These are phyloP conservation scores for Thripadectes ignobilis DNA, from an alignment of 2,797 vertebrate species.

Conservation along the genomic window DNA sequence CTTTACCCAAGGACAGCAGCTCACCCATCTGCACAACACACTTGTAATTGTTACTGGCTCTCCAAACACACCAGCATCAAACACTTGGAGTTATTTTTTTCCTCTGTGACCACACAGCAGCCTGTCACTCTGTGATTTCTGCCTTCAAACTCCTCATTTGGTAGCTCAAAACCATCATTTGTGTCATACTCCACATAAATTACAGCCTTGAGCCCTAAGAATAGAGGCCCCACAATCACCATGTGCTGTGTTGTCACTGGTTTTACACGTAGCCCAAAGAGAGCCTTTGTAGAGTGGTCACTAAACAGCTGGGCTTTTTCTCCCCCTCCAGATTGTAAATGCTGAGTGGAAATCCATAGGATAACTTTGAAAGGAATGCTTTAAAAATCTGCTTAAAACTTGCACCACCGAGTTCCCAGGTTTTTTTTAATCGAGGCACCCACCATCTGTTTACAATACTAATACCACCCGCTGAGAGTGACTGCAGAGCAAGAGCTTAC, in stretches of 20 bases:
- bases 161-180: neutral
- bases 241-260: neutral
- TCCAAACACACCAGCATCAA: neutral
- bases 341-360: neutral
- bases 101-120: neutral
- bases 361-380: neutral
- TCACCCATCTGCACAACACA: neutral
- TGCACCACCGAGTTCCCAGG: neutral
- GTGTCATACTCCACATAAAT: neutral
- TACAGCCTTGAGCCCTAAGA: neutral
- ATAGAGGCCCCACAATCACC: neutral
- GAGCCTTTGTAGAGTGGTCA: fast-evolving
- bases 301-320: fast-evolving
- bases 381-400: neutral
- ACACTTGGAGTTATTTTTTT: neutral
- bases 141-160: slow-evolving; percentile 31
- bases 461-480: neutral
- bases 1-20: neutral
- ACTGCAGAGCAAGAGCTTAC: neutral
- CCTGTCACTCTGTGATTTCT: slow-evolving; percentile 27
- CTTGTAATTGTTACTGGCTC: neutral
- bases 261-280: neutral
- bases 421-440: neutral
- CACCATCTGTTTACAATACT: neutral
- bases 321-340: neutral